These are phyloP conservation scores for Promerops cafer DNA, from an alignment of 2,113 vertebrate genomes.

Conservation along the genomic window DNA sequence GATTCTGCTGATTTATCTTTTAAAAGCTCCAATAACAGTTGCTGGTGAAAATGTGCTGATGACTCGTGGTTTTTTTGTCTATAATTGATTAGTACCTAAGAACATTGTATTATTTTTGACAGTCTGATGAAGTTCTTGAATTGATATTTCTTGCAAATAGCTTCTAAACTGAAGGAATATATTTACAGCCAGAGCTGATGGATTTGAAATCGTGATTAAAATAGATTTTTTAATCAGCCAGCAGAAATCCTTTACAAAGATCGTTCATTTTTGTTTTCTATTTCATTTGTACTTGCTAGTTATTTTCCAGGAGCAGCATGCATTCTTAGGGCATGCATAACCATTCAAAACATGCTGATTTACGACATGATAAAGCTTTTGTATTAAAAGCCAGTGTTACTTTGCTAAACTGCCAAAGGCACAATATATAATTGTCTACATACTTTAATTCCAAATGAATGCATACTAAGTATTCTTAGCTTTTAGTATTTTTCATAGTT, in stretches of 20 bases:
- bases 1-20: neutral
- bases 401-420: neutral
- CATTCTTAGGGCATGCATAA: neutral
- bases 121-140: neutral
- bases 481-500: neutral
- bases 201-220: neutral
- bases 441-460: neutral
- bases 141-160: neutral
- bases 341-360: neutral
- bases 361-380: neutral
- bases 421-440: neutral
- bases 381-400: neutral
- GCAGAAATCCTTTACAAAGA: neutral
- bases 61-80: neutral
- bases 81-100: neutral
- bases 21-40: neutral
- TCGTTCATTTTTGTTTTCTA: neutral
- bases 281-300: neutral
- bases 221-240: neutral
- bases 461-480: neutral
- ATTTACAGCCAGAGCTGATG: neutral
- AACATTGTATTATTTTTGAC: conserved; percentile 2
- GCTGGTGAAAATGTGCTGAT: conserved; percentile 11
- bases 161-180: neutral
- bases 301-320: neutral